Evolutionary conservation across 2,113 vertebrate species (phyloP).

Genomic region (Labrus mixtus): DNA sequence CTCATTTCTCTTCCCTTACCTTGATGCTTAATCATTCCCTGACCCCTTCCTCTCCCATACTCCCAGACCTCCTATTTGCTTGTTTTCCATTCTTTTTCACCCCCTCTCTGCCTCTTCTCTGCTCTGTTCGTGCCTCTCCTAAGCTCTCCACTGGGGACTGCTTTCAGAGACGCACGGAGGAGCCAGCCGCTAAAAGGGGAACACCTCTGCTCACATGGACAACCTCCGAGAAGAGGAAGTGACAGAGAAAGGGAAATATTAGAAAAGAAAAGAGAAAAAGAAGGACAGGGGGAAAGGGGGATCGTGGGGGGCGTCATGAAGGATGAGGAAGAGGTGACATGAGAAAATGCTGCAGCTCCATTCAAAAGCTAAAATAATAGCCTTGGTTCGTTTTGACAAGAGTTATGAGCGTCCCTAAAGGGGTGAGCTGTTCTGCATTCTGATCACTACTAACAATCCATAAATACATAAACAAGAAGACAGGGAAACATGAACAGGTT

Average conservation of each 20-base stretch:
- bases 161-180: slow-evolving; percentile 45
- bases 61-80: background rate
- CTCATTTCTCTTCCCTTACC: background rate
- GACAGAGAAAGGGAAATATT: background rate
- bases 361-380: slow-evolving; percentile 22
- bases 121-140: slow-evolving; percentile 46
- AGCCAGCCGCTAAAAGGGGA: slow-evolving; percentile 54
- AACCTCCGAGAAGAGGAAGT: slow-evolving; percentile 3
- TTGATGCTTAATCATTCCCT: background rate
- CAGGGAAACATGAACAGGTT: background rate
- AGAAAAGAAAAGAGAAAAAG: background rate
- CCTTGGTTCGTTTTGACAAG: slow-evolving; percentile 44
- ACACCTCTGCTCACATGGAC: slow-evolving; percentile 62
- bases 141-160: slow-evolving; percentile 40
- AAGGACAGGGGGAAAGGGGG: background rate
- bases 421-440: slow-evolving; percentile 19
- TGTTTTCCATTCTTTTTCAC: background rate
- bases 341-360: slow-evolving; percentile 30
- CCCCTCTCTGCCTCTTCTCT: slow-evolving; percentile 14
- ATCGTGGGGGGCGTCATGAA: slow-evolving; percentile 15
- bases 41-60: background rate
- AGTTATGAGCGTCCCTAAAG: slow-evolving; percentile 27
- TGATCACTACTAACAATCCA: slow-evolving; percentile 38
- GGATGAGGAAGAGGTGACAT: background rate
- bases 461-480: background rate